Evolutionary conservation across 2,113 vertebrate genomes (phyloP).

Genomic region (Calidris pugnax): DNA sequence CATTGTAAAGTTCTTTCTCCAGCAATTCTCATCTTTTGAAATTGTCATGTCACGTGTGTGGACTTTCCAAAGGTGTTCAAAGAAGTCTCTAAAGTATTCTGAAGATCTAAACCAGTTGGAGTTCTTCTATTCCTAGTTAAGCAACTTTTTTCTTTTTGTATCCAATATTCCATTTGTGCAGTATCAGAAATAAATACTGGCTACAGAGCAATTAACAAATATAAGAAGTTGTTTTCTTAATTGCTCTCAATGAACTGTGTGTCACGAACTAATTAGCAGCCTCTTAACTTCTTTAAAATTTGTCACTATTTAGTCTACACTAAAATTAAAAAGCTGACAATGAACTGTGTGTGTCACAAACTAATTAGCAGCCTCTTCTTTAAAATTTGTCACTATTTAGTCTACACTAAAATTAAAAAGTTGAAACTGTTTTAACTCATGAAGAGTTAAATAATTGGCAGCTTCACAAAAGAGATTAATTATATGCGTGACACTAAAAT

Average conservation of each 20-base stretch:
- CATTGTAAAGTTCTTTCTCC: neutral
- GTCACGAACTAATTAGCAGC: constrained; percentile 55
- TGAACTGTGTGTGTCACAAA: too few species aligned
- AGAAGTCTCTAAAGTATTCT: neutral
- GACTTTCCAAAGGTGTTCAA: neutral
- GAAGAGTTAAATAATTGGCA: neutral
- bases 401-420: constrained; percentile 21
- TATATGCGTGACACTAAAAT: neutral
- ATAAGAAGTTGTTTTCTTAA: constrained; percentile 1
- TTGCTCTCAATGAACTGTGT: neutral
- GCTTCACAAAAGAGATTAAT: neutral
- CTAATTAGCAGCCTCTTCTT: too few species aligned
- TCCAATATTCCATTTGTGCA: neutral
- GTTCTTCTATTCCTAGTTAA: neutral
- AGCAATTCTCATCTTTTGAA: neutral
- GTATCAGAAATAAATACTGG: constrained; percentile 1
- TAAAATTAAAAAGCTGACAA: constrained; percentile 22
- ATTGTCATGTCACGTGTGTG: neutral
- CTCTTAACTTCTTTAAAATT: constrained; percentile 50
- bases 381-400: too few species aligned
- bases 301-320: constrained; percentile 40
- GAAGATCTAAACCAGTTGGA: neutral
- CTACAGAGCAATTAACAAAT: constrained; percentile 47
- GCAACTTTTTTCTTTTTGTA: neutral
- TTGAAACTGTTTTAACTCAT: constrained; percentile 30